Evolutionary conservation across 1,140 invertebrate species (phyloP).

Genomic region (Chelonus insularis): DNA sequence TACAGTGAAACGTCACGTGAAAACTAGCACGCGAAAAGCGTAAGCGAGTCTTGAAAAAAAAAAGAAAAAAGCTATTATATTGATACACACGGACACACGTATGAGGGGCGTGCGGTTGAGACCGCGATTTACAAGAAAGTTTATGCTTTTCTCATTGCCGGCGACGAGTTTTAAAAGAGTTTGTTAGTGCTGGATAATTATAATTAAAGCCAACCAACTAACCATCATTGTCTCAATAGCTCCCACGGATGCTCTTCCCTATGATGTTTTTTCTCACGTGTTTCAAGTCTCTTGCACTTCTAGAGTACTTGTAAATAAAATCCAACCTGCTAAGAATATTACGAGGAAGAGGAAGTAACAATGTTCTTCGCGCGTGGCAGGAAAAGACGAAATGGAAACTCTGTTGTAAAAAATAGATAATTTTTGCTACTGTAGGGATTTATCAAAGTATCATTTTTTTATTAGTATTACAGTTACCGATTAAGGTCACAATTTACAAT

Average conservation of each 20-base stretch:
- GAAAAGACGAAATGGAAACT: conserved; percentile 3
- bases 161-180: conserved; percentile 36
- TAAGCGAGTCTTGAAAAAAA: background rate
- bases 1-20: conserved; percentile 5
- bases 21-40: conserved; percentile 11
- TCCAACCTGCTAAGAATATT: background rate
- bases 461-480: conserved; percentile 7
- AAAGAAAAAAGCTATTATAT: background rate
- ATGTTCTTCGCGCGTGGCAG: conserved; percentile 7
- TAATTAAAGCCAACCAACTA: conserved; percentile 46
- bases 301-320: background rate
- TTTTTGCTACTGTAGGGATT: too few relatives aligned
- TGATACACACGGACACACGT: background rate
- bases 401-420: background rate
- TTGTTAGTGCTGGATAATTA: conserved; percentile 50
- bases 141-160: conserved; percentile 39
- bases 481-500: conserved; percentile 1
- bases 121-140: conserved; percentile 35
- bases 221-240: conserved; percentile 14
- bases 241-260: conserved; percentile 20
- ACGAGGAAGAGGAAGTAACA: conserved; percentile 26
- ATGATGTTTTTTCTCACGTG: conserved; percentile 19
- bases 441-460: too few relatives aligned
- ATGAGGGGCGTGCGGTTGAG: conserved; percentile 5
- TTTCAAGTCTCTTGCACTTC: background rate